Base-by-base conservation (phyloP, 1,140 invertebrate species). In the Phthorimaea operculella region DNA sequence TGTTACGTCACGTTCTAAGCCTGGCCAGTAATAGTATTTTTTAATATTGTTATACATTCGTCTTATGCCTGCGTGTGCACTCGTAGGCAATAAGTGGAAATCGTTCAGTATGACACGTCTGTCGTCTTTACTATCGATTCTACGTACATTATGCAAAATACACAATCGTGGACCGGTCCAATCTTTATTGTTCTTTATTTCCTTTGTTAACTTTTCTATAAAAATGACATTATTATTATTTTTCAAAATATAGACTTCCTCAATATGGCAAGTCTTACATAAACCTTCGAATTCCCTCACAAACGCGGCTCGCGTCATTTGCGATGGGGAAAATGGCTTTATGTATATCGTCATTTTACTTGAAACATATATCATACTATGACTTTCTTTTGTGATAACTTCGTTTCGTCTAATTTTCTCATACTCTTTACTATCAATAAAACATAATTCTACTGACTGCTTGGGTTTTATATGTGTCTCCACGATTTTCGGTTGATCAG, bases 401-500 rank as follows among this genome's bases (percentile, higher is more conserved):
- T 50, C 48, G 51, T 49, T 56, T 47, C 42, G 10, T 48, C 56
- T 52, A n/a, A 36, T 44, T 28, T 58, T 52, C 16, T 28, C 51
- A 15, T 49, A 18, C 52, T 52, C 6, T 42, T 54, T 52, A 16
- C 17, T 16, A 42, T 39, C 51, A 12, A 51, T 18, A 53, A 64
- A 56, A 17, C 45, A 18, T 16, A 66, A 50, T 51, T 70, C 67
- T 0, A 48, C 34, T 6, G 9, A 53, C 47, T 58, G 21, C 8
- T 48, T 59, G 9, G 64, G 54, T 52, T 52, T 52, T 52, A 48
- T 58, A 34, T 59, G 18, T 17, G 63, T 63, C 45, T 66, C 64
- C 4, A 64, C 53, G 11, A 69, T 58, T 53, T 21, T 66, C 12
- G 63, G 66, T 33, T 69, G 63, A 66, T 66, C 62, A 64, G 60